phyloP scores from a whole-genome alignment of 2,113 vertebrate genomes.

The Paracanthobrama guichenoti region DNA sequence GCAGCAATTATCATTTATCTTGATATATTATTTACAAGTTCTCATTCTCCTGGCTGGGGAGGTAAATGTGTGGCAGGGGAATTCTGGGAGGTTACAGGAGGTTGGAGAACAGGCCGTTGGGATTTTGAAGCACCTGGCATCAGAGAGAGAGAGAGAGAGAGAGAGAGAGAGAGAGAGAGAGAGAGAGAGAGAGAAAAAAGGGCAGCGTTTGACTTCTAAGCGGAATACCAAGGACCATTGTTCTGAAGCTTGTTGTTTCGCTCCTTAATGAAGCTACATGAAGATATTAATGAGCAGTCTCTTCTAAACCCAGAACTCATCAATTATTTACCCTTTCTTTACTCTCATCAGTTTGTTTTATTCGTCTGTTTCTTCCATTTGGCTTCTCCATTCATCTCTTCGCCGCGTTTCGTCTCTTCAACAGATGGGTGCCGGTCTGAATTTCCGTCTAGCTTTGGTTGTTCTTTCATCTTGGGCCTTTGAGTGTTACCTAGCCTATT shows the following conservation, averaged over 20 bases:
- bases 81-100: conserved; percentile 63
- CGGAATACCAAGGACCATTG: conserved; percentile 73
- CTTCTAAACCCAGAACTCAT: conserved; percentile 76
- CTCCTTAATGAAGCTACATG: conserved; percentile 82
- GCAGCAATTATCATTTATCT: conserved; percentile 99
- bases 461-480: conserved; percentile 36
- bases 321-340: conserved; percentile 81
- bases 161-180: conserved; percentile 39
- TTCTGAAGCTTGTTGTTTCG: conserved; percentile 63
- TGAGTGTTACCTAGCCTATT: conserved; percentile 22
- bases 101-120: conserved; percentile 59
- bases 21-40: conserved; percentile 99
- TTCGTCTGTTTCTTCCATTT: conserved; percentile 59
- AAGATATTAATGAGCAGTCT: conserved; percentile 80
- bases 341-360: conserved; percentile 69
- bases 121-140: conserved; percentile 70
- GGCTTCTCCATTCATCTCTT: conserved; percentile 19
- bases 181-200: conserved; percentile 39
- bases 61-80: conserved; percentile 77
- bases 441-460: conserved; percentile 36
- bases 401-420: conserved; percentile 64
- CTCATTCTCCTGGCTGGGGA: conserved; percentile 89
- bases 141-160: conserved; percentile 44
- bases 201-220: conserved; percentile 58
- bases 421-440: conserved; percentile 56